These are phyloP conservation scores for Botia almorhae DNA, from an alignment of 2,797 vertebrate species.

Conservation along the genomic window DNA sequence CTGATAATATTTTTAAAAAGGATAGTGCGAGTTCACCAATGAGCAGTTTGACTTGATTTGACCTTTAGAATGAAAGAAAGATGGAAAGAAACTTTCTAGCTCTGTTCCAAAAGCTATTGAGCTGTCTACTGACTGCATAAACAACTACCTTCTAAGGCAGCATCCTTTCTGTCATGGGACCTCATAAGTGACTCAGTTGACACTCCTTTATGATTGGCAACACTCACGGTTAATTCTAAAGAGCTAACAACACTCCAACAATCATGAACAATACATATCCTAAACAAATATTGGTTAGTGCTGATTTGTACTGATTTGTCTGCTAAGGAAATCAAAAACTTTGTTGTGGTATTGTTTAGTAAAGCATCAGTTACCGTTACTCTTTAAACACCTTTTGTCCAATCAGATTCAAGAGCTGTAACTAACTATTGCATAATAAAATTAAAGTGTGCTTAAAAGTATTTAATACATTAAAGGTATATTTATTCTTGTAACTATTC, in stretches of 20 bases:
- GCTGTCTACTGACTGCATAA: neutral
- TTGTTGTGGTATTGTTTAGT: too few species aligned
- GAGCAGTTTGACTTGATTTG: neutral
- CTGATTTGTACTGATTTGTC: neutral
- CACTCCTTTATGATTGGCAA: neutral
- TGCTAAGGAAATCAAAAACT: neutral
- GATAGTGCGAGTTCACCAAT: neutral
- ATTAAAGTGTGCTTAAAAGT: too few species aligned
- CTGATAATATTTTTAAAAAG: conserved; percentile 8
- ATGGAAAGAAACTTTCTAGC: conserved; percentile 2
- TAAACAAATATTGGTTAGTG: neutral
- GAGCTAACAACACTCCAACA: neutral
- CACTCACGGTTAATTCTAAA: neutral
- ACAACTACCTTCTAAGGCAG: neutral
- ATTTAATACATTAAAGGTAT: too few species aligned
- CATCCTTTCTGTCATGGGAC: neutral
- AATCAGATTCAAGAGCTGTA: neutral
- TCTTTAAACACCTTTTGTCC: neutral
- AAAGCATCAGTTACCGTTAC: neutral
- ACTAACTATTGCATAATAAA: neutral
- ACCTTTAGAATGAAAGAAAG: neutral
- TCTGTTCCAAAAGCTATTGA: neutral
- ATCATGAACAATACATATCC: too few species aligned
- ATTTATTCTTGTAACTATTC: too few species aligned
- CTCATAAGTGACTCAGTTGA: neutral